Percentiles rank a stretch among this genome's conserved stretches.
These are phyloP conservation scores for Drosophila dives DNA, from an alignment of 2,888 invertebrate genomes.

Conservation along the genomic window DNA sequence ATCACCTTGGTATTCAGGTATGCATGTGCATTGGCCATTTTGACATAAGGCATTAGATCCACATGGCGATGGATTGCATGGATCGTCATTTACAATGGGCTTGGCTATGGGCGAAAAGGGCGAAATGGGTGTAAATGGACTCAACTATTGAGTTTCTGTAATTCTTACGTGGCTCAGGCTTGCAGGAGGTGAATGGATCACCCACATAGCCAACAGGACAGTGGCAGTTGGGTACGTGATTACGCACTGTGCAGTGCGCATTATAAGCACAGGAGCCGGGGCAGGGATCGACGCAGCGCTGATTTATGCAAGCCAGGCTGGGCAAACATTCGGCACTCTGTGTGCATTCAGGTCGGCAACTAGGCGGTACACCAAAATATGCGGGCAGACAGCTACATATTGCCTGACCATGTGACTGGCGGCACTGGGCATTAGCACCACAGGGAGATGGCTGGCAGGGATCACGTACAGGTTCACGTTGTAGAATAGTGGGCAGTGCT, in stretches of 20 bases:
- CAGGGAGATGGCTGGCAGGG: slow-evolving; percentile 89
- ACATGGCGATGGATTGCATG: slow-evolving; percentile 88
- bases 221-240: slow-evolving; percentile 91
- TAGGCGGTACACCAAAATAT: slow-evolving; percentile 90
- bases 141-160: slow-evolving; percentile 84
- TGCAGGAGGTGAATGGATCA: slow-evolving; percentile 89
- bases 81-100: slow-evolving; percentile 82
- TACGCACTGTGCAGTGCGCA: slow-evolving; percentile 88
- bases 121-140: neutral
- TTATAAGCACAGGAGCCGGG: slow-evolving; percentile 91
- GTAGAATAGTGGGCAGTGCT: slow-evolving; percentile 73
- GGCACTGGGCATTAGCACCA: slow-evolving; percentile 89
- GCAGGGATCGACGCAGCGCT: slow-evolving; percentile 92
- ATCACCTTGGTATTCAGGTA: slow-evolving; percentile 90
- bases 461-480: slow-evolving; percentile 82
- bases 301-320: slow-evolving; percentile 91
- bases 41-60: slow-evolving; percentile 90
- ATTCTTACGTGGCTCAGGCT: slow-evolving; percentile 85
- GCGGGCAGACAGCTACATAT: slow-evolving; percentile 88
- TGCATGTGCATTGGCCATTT: slow-evolving; percentile 89
- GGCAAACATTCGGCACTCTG: slow-evolving; percentile 91
- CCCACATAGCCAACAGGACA: slow-evolving; percentile 90
- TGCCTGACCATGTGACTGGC: slow-evolving; percentile 87
- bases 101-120: slow-evolving; percentile 42
- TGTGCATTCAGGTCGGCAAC: slow-evolving; percentile 89